Percentiles rank a stretch among this genome's conserved stretches.
Evolutionary conservation across 2,113 vertebrate species (phyloP).

Genomic region (Stomatorhinus ivindoensis): DNA sequence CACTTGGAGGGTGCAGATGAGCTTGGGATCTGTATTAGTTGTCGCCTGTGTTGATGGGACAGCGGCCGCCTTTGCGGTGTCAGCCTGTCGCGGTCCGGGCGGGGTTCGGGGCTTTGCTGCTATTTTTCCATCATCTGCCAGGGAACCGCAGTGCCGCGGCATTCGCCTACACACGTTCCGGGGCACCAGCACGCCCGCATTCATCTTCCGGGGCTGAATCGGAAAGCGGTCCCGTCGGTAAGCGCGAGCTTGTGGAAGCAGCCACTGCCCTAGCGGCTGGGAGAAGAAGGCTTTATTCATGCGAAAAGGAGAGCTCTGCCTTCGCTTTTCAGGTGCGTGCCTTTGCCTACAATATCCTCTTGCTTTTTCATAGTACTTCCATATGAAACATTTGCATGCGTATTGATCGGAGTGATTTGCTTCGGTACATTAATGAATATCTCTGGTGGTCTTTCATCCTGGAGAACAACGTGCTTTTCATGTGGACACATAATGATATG

Average conservation of each 20-base stretch:
- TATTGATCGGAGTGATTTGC: background rate
- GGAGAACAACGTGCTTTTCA: background rate
- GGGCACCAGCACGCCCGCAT: background rate
- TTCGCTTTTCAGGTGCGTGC: background rate
- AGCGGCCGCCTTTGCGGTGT: background rate
- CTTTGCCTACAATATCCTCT: background rate
- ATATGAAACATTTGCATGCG: background rate
- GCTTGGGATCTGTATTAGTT: background rate
- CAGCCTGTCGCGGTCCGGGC: background rate
- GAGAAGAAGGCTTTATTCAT: background rate
- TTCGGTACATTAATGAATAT: background rate
- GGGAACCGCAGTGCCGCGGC: conserved; percentile 12
- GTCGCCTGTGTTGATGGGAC: background rate
- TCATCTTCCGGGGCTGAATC: conserved; percentile 12
- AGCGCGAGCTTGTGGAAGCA: background rate
- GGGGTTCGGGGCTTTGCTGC: conserved; percentile 7
- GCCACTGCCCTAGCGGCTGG: background rate
- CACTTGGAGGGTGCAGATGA: background rate
- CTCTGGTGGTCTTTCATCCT: background rate
- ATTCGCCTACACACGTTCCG: conserved; percentile 11
- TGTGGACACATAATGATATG: background rate
- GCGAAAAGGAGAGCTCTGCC: background rate
- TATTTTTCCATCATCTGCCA: conserved; percentile 18
- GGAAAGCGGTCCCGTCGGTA: background rate
- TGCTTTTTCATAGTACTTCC: background rate